Base-by-base conservation (phyloP, 2,797 vertebrate species). In the Craterocephalus amniculus region DNA sequence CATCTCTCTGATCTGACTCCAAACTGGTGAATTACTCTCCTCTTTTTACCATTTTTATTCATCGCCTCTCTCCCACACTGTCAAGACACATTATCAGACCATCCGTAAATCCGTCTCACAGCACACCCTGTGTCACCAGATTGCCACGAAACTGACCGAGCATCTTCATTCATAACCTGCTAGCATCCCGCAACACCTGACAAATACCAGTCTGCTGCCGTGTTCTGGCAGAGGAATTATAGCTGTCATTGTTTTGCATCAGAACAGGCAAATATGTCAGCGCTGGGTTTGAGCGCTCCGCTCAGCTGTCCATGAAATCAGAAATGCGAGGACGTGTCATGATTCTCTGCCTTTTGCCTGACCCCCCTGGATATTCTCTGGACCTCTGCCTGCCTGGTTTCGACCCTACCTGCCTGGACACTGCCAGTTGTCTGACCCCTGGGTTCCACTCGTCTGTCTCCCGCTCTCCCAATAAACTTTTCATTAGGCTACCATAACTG, bases 11-110 rank as follows among this genome's bases (percentile, higher is more conserved):
- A 54, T 62, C 7, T 26, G 12, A 10, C 51, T 38, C 26, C 26
- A n/a, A 58, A 1, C 18, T 9, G 14, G 31, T 52, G 18, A 65
- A 67, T 65, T 73, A 38, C 52, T 58, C 40, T 31, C 34, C 38
- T 63, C 34, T 65, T 43, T 20, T 22, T 12, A 4, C 27, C 13
- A 5, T 12, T 35, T 34, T 34, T 48, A 31, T 68, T 48, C 36
- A 54, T 66, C 58, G 55, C 20, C 27, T 58, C 45, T 58, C 55
- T 58, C 43, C 26, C 24, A 11, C 22, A 4, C 52, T 45, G 31
- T 79, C 66, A 61, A 52, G 31, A 60, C 36, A 20, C 38, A 29
- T 76, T 16, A 78, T 40, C 76, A 52, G 57, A 63, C 82, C 52
- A 58, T 61, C 61, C 31, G 29, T 32, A 32, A 69, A 34, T 49